phyloP scores from a whole-genome alignment of 1,140 invertebrate species.

The Pectinophora gossypiella region DNA sequence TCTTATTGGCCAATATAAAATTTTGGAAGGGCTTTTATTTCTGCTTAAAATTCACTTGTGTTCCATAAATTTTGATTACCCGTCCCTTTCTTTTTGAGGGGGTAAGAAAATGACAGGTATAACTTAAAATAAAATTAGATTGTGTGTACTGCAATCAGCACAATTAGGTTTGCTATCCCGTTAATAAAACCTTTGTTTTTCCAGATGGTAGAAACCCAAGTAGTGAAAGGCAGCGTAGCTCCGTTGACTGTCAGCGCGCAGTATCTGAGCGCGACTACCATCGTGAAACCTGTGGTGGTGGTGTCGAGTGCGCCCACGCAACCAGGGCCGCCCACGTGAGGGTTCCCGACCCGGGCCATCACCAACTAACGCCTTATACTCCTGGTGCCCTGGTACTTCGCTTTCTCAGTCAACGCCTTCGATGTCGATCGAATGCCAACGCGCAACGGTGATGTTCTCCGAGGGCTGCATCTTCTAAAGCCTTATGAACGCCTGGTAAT shows the following conservation, averaged over 20 bases:
- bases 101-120: no score
- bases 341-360: no score
- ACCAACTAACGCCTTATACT: no score
- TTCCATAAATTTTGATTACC: no score
- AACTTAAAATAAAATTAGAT: no score
- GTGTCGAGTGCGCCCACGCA: slow-evolving; percentile 27
- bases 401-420: neutral
- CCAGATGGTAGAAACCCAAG: slow-evolving; percentile 60
- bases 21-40: no score
- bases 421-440: neutral
- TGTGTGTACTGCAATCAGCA: no score
- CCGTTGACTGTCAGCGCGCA: slow-evolving; percentile 56
- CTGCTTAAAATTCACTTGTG: no score
- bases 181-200: slow-evolving; percentile 11
- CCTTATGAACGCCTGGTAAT: slow-evolving; percentile 19
- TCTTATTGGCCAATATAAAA: no score
- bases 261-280: slow-evolving; percentile 55
- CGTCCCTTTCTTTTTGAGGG: no score
- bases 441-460: neutral
- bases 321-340: slow-evolving; percentile 2
- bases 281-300: slow-evolving; percentile 58
- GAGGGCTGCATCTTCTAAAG: no score
- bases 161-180: no score
- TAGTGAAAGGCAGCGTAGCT: slow-evolving; percentile 49
- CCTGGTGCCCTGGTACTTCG: neutral